Percentiles rank a stretch among this genome's conserved stretches.
Evolutionary conservation across 2,113 vertebrate genomes (phyloP).

Genomic region (Notarius quadriscutis): DNA sequence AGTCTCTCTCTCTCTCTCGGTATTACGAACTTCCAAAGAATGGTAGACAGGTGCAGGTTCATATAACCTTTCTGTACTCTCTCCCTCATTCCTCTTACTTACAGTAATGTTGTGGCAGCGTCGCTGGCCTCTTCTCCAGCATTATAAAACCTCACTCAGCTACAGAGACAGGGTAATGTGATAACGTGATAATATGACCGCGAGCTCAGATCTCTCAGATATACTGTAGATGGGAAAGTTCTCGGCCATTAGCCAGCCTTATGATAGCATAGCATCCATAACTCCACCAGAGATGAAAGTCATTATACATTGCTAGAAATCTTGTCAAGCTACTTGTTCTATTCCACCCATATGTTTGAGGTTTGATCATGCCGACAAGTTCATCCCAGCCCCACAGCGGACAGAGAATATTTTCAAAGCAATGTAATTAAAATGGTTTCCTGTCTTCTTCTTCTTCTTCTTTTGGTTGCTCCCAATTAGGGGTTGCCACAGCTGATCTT

Average conservation of each 20-base stretch:
- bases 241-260: constrained; percentile 21
- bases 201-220: constrained; percentile 17
- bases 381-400: neutral
- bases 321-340: neutral
- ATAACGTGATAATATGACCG: constrained; percentile 36
- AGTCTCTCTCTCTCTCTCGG: constrained; percentile 5
- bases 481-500: too few relatives aligned
- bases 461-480: too few relatives aligned
- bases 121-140: neutral
- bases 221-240: neutral
- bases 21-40: constrained; percentile 24
- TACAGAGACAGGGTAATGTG: constrained; percentile 5
- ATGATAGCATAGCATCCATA: neutral
- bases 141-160: constrained; percentile 20
- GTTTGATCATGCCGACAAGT: neutral
- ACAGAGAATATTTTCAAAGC: neutral
- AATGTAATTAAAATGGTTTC: neutral
- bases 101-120: neutral
- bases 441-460: too few relatives aligned
- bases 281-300: constrained; percentile 30
- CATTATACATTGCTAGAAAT: constrained; percentile 18
- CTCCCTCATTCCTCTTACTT: constrained; percentile 31
- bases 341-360: neutral
- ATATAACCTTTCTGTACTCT: constrained; percentile 18
- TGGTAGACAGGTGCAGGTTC: constrained; percentile 43